Conservation (phyloP, 1,140 invertebrate genomes). For the Tetramorium parvispinum region DNA sequence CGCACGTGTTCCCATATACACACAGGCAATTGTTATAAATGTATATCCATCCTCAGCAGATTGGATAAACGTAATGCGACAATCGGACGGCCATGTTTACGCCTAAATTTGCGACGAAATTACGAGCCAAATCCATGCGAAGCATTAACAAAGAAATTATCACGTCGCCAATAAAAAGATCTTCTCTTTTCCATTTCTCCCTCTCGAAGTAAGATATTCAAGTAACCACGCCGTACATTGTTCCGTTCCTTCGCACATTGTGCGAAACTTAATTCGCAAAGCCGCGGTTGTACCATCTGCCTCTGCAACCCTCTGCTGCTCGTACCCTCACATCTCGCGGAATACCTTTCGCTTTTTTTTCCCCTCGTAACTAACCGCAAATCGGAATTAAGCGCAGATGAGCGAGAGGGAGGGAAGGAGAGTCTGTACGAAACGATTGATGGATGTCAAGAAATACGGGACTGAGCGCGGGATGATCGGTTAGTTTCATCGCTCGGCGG, state of each 20-base stretch:
- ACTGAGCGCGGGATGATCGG: not conserved
- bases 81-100: not conserved
- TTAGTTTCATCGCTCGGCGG: constrained; percentile 34
- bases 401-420: not conserved
- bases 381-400: constrained; percentile 3
- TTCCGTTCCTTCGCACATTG: not conserved
- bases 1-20: no score
- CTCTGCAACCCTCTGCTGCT: not conserved
- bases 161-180: not conserved
- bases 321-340: not conserved
- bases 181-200: not conserved
- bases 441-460: not conserved
- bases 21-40: not conserved
- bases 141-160: not conserved
- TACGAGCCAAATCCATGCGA: not conserved
- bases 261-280: constrained; percentile 14
- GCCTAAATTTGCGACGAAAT: not conserved
- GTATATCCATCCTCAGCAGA: not conserved
- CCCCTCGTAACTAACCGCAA: not conserved
- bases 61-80: not conserved
- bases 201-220: not conserved
- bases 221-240: not conserved
- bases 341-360: not conserved
- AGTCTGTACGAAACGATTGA: not conserved
- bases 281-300: not conserved